Base-by-base conservation (phyloP, 2,797 vertebrate species). In the Gymnocypris eckloni region DNA sequence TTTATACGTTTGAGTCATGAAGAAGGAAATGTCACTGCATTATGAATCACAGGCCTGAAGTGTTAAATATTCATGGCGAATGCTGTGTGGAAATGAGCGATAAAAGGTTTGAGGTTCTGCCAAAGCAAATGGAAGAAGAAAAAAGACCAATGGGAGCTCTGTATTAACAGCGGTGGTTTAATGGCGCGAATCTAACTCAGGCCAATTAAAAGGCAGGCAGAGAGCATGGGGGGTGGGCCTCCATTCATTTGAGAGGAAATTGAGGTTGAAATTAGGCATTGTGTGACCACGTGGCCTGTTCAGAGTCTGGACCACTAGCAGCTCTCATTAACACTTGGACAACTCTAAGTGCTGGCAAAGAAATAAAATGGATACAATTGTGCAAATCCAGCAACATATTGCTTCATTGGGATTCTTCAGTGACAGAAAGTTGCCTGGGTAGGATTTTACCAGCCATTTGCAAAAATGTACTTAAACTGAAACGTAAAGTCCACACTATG, bases 241-340 rank as follows among this genome's bases (percentile, higher is more conserved):
- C 94, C 90, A 89, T 93, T 96, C 95, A 90, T 95, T 96, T 94
- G 89, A 91, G 93, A 93, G 94, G 92, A 96, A 94, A 95, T 94
- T 94, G 93, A 95, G 95, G 94, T 93, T 95, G 93, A 95, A 95
- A 96, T 95, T 94, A 95, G 90, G 93, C 92, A 94, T 94, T 90
- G 92, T 94, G 89, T 91, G 86, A 86, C 92, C 93, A 92, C 91
- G 90, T 95, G 95, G 93, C 91, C 90, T 88, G 91, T 86, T 91
- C 92, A 93, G 92, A 93, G 90, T 91, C 85, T 89, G 87, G 91
- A 89, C 90, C 92, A 91, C 90, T 81, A 87, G 92, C 87, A 88
- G 90, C 92, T 94, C 92, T 94, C 92, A 90, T 81, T 82, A 54
- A 64, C 54, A 28, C 28, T 9, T 85, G 85, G 86, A 71, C n/a